Percentiles rank a stretch among this genome's conserved stretches.
Evolutionary conservation across 2,113 vertebrate species (phyloP).

Genomic region (Rhinolophus ferrumequinum): DNA sequence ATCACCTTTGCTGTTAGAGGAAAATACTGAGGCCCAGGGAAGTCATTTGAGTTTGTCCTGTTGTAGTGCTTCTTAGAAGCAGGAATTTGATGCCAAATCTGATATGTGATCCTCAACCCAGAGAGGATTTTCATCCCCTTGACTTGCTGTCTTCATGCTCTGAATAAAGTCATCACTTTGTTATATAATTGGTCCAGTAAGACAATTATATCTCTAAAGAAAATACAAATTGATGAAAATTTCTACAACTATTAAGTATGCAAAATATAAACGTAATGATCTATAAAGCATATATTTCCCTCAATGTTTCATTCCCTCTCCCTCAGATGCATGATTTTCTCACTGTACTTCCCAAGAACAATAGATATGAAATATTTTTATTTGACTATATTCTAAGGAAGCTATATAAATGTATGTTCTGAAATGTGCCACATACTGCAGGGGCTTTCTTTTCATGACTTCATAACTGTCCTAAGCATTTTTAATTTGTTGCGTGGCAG

Average conservation of each 20-base stretch:
- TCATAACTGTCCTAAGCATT: constrained; percentile 59
- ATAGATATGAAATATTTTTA: background rate
- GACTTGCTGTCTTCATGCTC: background rate
- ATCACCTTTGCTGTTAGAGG: background rate
- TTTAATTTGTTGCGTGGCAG: constrained; percentile 65
- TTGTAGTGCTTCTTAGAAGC: background rate
- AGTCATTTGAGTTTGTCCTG: background rate
- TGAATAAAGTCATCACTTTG: background rate
- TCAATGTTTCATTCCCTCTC: background rate
- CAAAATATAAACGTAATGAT: background rate
- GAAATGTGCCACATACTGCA: constrained; percentile 49
- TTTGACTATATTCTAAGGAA: constrained; percentile 18
- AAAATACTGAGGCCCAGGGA: background rate
- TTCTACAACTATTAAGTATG: background rate
- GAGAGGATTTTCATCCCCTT: background rate
- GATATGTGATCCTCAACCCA: background rate
- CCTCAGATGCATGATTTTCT: background rate
- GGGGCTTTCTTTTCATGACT: constrained; percentile 70
- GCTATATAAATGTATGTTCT: constrained; percentile 1
- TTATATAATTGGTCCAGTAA: background rate
- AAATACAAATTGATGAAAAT: background rate
- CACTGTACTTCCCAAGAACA: background rate
- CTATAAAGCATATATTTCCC: background rate
- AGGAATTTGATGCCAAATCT: background rate
- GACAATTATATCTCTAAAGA: background rate